Conservation (phyloP, 2,113 vertebrate genomes). For the Pelobates fuscus region DNA sequence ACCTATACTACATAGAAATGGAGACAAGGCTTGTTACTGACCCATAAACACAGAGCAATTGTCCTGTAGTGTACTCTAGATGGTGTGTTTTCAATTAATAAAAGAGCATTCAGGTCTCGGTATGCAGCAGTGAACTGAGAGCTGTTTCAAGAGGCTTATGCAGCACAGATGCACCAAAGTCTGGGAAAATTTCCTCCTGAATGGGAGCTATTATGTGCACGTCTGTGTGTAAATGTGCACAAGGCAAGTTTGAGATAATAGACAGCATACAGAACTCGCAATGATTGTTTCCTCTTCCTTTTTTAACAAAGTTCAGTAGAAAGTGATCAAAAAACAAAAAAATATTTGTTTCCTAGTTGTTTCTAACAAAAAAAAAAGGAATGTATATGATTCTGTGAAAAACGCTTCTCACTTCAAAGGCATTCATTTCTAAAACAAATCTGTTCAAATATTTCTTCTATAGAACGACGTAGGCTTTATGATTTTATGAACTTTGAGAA, state of each 20-base stretch:
- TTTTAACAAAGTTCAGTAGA: slow-evolving; percentile 25
- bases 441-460: too few relatives aligned
- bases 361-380: slow-evolving; percentile 13
- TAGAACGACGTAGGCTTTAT: too few relatives aligned
- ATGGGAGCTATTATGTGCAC: slow-evolving; percentile 42
- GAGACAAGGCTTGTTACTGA: not conserved
- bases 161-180: slow-evolving; percentile 41
- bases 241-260: slow-evolving; percentile 19
- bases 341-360: not conserved
- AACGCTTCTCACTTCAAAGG: too few relatives aligned
- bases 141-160: slow-evolving; percentile 32
- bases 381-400: not conserved
- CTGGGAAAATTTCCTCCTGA: slow-evolving; percentile 42
- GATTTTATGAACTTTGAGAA: too few relatives aligned
- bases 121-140: not conserved
- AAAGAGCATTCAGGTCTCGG: slow-evolving; percentile 2
- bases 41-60: not conserved
- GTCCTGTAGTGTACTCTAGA: not conserved
- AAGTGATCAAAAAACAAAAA: slow-evolving; percentile 1
- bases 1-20: too few relatives aligned
- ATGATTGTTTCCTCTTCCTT: slow-evolving; percentile 35
- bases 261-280: slow-evolving; percentile 20
- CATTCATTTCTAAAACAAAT: too few relatives aligned
- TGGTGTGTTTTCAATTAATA: slow-evolving; percentile 24
- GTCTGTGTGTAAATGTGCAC: slow-evolving; percentile 39